A percentile compares a stretch with the other conserved stretches of the same genome.
Conservation (phyloP, 35 echinoderm and acorn worm genomes). For the Apostichopus japonicus region DNA sequence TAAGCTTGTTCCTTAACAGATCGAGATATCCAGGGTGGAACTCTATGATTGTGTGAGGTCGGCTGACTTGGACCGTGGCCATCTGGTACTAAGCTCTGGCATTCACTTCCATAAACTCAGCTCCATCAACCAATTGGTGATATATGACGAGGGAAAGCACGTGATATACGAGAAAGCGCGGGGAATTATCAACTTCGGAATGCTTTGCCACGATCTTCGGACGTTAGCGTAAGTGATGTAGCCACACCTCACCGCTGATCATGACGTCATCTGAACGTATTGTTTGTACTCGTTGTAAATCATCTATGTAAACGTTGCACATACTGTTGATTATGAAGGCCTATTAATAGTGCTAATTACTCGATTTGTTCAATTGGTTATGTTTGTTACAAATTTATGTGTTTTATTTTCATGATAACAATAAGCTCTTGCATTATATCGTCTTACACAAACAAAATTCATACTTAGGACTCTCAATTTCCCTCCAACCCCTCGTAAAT, state of each 20-base stretch:
- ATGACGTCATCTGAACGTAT: neutral
- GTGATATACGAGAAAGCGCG: neutral
- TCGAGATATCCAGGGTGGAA: neutral
- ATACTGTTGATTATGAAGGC: neutral
- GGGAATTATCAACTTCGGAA: neutral
- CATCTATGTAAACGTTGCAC: neutral
- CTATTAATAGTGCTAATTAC: neutral
- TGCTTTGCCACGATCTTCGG: neutral
- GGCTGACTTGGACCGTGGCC: neutral
- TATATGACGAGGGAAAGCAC: conserved; percentile 1
- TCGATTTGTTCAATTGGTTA: neutral
- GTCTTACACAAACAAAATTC: no score
- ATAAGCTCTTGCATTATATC: no score
- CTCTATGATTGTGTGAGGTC: conserved; percentile 4
- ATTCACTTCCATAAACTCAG: neutral
- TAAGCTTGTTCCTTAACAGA: neutral
- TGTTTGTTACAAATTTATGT: neutral
- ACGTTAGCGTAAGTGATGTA: conserved; percentile 1
- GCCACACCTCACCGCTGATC: neutral
- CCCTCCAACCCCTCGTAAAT: no score
- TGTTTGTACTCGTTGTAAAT: neutral
- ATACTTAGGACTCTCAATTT: no score
- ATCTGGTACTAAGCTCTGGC: neutral
- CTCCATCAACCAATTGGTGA: conserved; percentile 1
- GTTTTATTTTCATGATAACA: neutral